phyloP scores from a whole-genome alignment of 2,888 invertebrate species.

The Pachliopta kotzebuea region DNA sequence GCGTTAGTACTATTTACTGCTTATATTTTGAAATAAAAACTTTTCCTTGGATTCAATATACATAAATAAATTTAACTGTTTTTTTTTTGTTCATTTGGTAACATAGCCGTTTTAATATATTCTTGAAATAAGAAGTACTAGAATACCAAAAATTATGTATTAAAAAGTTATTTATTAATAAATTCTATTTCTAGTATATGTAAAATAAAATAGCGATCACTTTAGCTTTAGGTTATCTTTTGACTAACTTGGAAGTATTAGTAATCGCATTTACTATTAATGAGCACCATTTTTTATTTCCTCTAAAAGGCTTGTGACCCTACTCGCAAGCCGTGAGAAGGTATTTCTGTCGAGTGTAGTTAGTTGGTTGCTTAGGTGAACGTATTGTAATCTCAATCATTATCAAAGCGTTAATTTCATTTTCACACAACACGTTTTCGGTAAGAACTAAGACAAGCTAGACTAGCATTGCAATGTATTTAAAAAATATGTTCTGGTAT shows the following conservation, averaged over 20 bases:
- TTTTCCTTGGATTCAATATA: neutral
- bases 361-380: conserved; percentile 49
- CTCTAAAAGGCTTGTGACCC: conserved; percentile 9
- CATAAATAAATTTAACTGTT: neutral
- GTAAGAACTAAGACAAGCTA: neutral
- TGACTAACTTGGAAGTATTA: too few relatives aligned
- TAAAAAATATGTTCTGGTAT: too few relatives aligned
- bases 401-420: conserved; percentile 24
- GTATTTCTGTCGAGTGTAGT: conserved; percentile 59
- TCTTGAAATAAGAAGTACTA: too few relatives aligned
- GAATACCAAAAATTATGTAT: too few relatives aligned
- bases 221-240: too few relatives aligned
- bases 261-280: too few relatives aligned
- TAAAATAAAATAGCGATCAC: too few relatives aligned
- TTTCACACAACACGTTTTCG: conserved; percentile 31
- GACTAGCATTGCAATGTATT: neutral
- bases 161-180: too few relatives aligned
- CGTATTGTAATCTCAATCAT: conserved; percentile 45
- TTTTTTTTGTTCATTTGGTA: too few relatives aligned
- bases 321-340: conserved; percentile 59
- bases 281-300: too few relatives aligned
- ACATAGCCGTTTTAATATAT: too few relatives aligned
- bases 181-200: too few relatives aligned
- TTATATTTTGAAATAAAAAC: neutral
- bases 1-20: conserved; percentile 48